A percentile compares a stretch with the other conserved stretches of the same genome.
Conservation (phyloP, 2,113 vertebrate species). For the Rhizomys pruinosus region DNA sequence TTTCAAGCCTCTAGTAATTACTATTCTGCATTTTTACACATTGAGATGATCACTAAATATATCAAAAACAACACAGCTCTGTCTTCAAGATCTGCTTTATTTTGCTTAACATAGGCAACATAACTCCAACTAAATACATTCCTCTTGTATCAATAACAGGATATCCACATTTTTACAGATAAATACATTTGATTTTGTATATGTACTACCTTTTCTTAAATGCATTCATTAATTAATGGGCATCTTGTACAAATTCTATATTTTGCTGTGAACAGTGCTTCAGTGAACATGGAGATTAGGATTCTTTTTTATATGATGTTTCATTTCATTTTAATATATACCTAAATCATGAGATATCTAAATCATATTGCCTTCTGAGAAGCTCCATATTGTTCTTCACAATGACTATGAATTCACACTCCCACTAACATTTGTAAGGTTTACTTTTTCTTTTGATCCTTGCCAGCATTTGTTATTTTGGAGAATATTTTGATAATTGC, state of each 20-base stretch:
- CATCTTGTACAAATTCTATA: background rate
- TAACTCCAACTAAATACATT: background rate
- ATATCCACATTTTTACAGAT: background rate
- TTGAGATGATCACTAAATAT: background rate
- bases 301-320: background rate
- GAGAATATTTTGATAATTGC: background rate
- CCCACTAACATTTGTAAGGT: background rate
- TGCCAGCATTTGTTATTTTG: background rate
- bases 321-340: background rate
- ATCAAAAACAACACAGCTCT: background rate
- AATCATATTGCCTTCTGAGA: background rate
- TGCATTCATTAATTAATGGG: background rate
- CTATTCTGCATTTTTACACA: background rate
- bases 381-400: background rate
- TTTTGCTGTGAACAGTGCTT: background rate
- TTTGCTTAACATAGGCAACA: background rate
- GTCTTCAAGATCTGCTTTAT: background rate
- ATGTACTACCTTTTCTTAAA: background rate
- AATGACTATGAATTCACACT: background rate
- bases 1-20: background rate
- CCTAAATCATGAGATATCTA: background rate
- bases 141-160: background rate
- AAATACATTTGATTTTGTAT: background rate
- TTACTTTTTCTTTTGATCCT: background rate
- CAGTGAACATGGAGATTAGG: background rate